Evolutionary conservation across 2,888 invertebrate species (phyloP), one percentile per base, ranked within the genome.

Genomic region (Cistogaster globosa): DNA sequence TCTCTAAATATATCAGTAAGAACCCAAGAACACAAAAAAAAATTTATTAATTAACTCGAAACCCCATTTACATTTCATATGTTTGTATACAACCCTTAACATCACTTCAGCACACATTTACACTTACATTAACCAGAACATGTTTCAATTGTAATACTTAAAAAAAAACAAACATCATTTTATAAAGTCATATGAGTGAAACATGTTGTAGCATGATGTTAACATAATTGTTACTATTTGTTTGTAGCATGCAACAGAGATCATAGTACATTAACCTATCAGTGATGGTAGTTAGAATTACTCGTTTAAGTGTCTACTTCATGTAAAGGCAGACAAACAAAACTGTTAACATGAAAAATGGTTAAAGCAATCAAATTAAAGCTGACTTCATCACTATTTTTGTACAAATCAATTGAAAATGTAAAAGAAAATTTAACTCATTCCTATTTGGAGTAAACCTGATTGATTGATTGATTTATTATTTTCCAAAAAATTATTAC

Each of bases 261-360:
- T 62, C 67, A 36, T 55, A 42, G 51, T 32, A 48, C 18, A 22
- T 55, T 26, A 32, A 51, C 16, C 2, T 11, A 12, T 42, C 20
- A 42, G 42, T 63, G 14, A 20, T n/a, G n/a, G 20, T 36, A 45
- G 63, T 62, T 48, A 14, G 12, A 42, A 42, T 26, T 63, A 22
- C 36, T 38, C 45, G 20, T 72, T 63, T 26, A 55, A 16, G 20
- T 68, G 20, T 20, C 53, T 74, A 51, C 51, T 67, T 26, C 38
- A 51, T n/a, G 11, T 32, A 42, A 14, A 74, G 20, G 58, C 38
- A 77, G 68, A 42, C 77, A 78, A 78, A 78, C 58, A 75, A 81
- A 63, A 69, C 63, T 85, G 82, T 82, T 81, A 85, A 78, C 72
- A 69, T 60, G 38, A 63, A 78, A 81, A 78, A 69, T 38, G 74